Evolutionary conservation across 2,888 invertebrate genomes (phyloP).

Genomic region (Horisme vitalbata): DNA sequence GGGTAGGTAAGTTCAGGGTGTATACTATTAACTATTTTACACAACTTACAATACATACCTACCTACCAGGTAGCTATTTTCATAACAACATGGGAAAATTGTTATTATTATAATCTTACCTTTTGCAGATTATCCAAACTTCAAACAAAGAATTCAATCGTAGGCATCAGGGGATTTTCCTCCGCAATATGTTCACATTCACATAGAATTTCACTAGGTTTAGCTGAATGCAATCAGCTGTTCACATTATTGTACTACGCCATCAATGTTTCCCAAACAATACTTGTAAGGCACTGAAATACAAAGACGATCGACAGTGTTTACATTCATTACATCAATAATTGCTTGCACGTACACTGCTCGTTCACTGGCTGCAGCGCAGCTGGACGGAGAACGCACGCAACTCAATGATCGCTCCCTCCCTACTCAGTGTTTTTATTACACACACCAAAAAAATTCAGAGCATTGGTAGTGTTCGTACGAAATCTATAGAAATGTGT

Average conservation of each 20-base stretch:
- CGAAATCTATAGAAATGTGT: no score
- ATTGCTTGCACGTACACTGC: no score
- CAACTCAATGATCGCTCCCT: no score
- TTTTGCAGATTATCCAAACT: slow-evolving; percentile 27
- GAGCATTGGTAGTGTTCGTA: no score
- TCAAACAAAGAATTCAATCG: slow-evolving; percentile 32
- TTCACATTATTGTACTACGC: slow-evolving; percentile 59
- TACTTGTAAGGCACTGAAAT: slow-evolving; percentile 72
- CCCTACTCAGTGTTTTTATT: no score
- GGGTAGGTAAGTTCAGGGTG: no score
- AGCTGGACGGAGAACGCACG: slow-evolving; percentile 35
- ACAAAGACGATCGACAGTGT: slow-evolving; percentile 68
- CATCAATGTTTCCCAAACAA: slow-evolving; percentile 55
- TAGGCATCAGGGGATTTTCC: slow-evolving; percentile 36
- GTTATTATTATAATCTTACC: slow-evolving; percentile 31
- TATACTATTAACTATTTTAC: no score
- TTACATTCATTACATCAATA: slow-evolving; percentile 61
- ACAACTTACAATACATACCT: neutral
- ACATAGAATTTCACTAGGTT: slow-evolving; percentile 40
- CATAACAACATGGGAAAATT: no score
- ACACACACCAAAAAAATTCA: slow-evolving; percentile 33
- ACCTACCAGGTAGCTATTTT: neutral
- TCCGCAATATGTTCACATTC: slow-evolving; percentile 29
- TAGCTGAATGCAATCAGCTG: slow-evolving; percentile 57
- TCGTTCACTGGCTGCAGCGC: no score